Evolutionary conservation across 2,888 invertebrate genomes (phyloP).

Genomic region (Lasioglossum vierecki): DNA sequence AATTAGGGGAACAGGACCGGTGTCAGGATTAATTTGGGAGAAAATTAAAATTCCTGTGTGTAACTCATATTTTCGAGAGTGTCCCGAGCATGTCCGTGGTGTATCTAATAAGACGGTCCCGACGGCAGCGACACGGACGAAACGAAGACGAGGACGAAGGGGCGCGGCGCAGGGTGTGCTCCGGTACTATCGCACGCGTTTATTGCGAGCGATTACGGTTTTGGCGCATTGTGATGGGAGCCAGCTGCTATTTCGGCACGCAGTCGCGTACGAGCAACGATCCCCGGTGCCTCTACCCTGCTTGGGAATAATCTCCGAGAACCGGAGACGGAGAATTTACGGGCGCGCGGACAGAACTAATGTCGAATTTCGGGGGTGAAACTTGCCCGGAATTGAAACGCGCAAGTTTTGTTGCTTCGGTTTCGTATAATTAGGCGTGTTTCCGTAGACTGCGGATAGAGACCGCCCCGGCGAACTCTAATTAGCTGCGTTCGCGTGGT

Average conservation of each 20-base stretch:
- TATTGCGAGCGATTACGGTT: slow-evolving; percentile 30
- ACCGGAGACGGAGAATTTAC: not conserved
- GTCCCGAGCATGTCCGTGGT: not conserved
- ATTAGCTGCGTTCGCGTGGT: not conserved
- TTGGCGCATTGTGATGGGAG: slow-evolving; percentile 21
- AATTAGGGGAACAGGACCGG: too few species aligned
- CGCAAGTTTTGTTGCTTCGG: slow-evolving; percentile 32
- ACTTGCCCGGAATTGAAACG: slow-evolving; percentile 43
- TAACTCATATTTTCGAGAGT: not conserved
- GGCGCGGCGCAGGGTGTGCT: not conserved
- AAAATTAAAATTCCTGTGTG: not conserved
- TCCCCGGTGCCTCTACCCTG: not conserved
- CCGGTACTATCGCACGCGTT: slow-evolving; percentile 19
- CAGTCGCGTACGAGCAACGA: slow-evolving; percentile 13
- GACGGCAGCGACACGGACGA: not conserved
- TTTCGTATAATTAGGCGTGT: slow-evolving; percentile 1
- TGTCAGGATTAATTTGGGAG: not conserved
- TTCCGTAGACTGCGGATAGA: not conserved
- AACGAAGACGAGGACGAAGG: not conserved
- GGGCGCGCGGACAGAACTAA: not conserved
- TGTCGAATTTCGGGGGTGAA: slow-evolving; percentile 38
- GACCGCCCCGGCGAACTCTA: not conserved
- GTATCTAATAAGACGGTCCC: not conserved
- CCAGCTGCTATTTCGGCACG: slow-evolving; percentile 13
- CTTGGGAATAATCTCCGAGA: not conserved